phyloP scores from a whole-genome alignment of 2,888 invertebrate species.

The Drosophila borealis region DNA sequence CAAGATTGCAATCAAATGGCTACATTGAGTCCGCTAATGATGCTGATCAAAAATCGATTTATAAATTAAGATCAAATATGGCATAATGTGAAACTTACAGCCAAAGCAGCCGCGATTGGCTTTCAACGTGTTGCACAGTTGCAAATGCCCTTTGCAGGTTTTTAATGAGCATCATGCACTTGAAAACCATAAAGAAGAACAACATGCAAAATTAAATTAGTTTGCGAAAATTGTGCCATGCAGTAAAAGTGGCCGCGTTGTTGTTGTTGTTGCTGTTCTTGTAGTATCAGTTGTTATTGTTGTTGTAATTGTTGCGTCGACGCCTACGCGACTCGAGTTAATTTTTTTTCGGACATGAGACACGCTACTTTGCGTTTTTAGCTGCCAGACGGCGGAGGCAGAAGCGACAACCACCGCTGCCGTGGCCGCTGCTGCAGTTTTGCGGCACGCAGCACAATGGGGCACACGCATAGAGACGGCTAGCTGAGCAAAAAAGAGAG shows the following conservation, averaged over 20 bases:
- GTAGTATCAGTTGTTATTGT: slow-evolving; percentile 45
- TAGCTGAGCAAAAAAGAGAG: slow-evolving; percentile 25
- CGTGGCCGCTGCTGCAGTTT: slow-evolving; percentile 45
- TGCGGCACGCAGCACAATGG: slow-evolving; percentile 66
- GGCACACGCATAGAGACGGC: slow-evolving; percentile 69
- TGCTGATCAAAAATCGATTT: too few species aligned
- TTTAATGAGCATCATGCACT: slow-evolving; percentile 46
- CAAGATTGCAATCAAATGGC: too few species aligned
- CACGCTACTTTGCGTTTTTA: slow-evolving; percentile 77
- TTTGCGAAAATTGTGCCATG: slow-evolving; percentile 61
- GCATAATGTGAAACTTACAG: too few species aligned
- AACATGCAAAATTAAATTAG: slow-evolving; percentile 63
- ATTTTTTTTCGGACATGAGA: slow-evolving; percentile 64
- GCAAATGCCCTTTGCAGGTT: slow-evolving; percentile 12
- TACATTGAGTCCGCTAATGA: too few species aligned
- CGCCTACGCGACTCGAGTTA: slow-evolving; percentile 57
- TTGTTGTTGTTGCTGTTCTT: slow-evolving; percentile 29
- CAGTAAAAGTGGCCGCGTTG: slow-evolving; percentile 55
- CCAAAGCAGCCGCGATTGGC: too few species aligned
- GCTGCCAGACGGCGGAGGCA: slow-evolving; percentile 46
- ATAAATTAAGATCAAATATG: background rate
- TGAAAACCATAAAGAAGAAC: slow-evolving; percentile 38
- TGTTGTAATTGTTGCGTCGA: slow-evolving; percentile 70
- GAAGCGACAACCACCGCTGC: slow-evolving; percentile 37
- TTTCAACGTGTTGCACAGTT: background rate